Evolutionary conservation across 1,140 invertebrate genomes (phyloP), one percentile per base, ranked within the genome.

Genomic region (Octopus bimaculoides): DNA sequence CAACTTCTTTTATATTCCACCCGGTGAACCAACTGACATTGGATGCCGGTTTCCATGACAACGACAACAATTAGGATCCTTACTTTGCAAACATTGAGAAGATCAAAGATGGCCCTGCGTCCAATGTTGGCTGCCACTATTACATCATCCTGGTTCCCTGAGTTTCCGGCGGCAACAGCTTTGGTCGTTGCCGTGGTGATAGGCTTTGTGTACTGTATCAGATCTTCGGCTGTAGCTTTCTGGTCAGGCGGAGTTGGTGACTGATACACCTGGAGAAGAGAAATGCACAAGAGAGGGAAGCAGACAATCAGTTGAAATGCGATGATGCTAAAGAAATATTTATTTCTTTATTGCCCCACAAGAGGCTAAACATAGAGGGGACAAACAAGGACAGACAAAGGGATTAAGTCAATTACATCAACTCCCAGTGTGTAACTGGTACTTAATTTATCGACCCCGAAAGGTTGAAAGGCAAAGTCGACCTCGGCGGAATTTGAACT

Each of bases 111-210:
- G 12, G 97, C 95, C 89, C 97, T 97, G 75, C 98, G 91, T 6
- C 97, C 97, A 90, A 98, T 94, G 90, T 99, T 99, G 20, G 97
- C 97, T 5, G 97, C 97, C 5, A 96, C 95, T 55, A 98, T 98
- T 73, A 99, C 95, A 88, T 99, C 97, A 85, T 98, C 96, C 90
- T 99, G 97, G 84, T 96, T 94, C 88, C 96, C 94, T 82, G 96
- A 97, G 86, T 96, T 96, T 6, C 96, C 97, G 76, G 97, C 97
- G 4, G 96, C 94, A 0, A 98, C 97, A 0, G 97, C 96, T 86
- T 97, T 97, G 0, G 96, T 96, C 0, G 97, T 98, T 2, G 97
- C 97, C n/a, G 93, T 92, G 0, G 97, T 99, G 86, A 99, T 96
- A 73, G 95, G 95, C 87, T 98, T 98, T 0, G 97, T 98, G 84